Evolutionary conservation across 53 echinoderm and acorn worm genomes (phyloP).

Genomic region (Zoroaster sp.): DNA sequence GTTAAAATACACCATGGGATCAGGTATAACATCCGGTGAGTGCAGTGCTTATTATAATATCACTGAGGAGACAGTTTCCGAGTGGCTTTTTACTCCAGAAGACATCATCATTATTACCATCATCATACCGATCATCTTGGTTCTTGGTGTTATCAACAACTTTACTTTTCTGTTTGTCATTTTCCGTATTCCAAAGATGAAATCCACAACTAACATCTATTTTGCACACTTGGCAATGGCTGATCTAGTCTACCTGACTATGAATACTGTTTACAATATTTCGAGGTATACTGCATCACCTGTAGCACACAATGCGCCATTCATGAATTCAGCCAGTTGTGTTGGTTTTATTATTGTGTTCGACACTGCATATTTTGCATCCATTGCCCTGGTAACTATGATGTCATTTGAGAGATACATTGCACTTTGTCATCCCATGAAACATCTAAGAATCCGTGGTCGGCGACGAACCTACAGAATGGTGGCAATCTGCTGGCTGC

Average conservation of each 20-base stretch:
- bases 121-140: slow-evolving; percentile 45
- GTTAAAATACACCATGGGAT: background rate
- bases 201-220: slow-evolving; percentile 62
- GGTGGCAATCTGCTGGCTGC: slow-evolving; percentile 36
- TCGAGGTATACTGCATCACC: background rate
- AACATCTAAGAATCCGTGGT: slow-evolving; percentile 47
- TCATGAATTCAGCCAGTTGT: background rate
- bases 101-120: slow-evolving; percentile 38
- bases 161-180: slow-evolving; percentile 52
- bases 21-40: background rate
- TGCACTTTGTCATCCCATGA: slow-evolving; percentile 63
- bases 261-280: background rate
- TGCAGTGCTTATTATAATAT: background rate
- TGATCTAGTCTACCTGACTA: slow-evolving; percentile 51
- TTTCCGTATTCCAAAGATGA: slow-evolving; percentile 49
- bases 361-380: slow-evolving; percentile 17
- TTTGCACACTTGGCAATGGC: slow-evolving; percentile 49
- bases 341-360: background rate
- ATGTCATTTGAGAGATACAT: slow-evolving; percentile 61
- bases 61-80: background rate
- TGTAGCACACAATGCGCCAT: background rate
- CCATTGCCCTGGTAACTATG: slow-evolving; percentile 45
- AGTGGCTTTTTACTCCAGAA: background rate
- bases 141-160: slow-evolving; percentile 48
- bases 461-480: slow-evolving; percentile 33